phyloP scores from a whole-genome alignment of 2,113 vertebrate species.

The Procavia capensis region DNA sequence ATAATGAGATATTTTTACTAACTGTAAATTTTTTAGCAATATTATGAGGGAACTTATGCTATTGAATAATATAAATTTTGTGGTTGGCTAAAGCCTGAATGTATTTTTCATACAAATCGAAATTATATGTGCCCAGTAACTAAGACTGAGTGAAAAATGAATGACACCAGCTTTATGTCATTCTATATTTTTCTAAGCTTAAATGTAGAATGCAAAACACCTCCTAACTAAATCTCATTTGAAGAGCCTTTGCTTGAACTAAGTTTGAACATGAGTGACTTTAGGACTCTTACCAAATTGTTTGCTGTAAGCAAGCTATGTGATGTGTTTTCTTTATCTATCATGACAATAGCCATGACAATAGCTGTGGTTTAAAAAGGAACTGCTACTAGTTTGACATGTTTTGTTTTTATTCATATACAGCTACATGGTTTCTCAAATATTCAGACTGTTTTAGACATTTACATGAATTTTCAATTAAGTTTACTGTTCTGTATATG shows the following conservation, averaged over 20 bases:
- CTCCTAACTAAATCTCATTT: background rate
- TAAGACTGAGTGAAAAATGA: background rate
- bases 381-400: background rate
- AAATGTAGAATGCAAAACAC: background rate
- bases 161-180: background rate
- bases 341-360: background rate
- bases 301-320: background rate
- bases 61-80: background rate
- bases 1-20: background rate
- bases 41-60: background rate
- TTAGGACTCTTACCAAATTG: background rate
- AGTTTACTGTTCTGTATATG: background rate
- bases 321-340: background rate
- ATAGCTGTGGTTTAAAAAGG: background rate
- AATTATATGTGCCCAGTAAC: background rate
- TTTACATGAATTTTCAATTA: constrained; percentile 36
- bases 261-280: background rate
- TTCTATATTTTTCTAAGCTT: background rate
- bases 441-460: background rate
- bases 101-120: background rate
- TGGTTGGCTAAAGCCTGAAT: background rate
- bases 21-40: background rate
- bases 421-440: background rate
- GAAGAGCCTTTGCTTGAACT: background rate
- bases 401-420: background rate